Evolutionary conservation across 2,113 vertebrate species (phyloP).

Genomic region (Rhinogobius similis): DNA sequence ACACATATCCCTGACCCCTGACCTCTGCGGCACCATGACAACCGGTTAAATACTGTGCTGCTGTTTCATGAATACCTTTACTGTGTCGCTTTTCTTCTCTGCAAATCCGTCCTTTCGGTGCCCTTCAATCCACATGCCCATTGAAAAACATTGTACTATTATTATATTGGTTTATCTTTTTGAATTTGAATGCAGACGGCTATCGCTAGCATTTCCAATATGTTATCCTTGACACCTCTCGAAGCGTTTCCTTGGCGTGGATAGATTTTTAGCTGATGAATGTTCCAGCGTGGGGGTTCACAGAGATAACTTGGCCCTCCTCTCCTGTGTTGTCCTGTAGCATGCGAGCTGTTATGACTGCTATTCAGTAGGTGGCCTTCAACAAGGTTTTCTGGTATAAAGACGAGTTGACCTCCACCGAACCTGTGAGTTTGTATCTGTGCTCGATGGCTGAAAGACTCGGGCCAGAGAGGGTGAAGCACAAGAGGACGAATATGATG

Average conservation of each 20-base stretch:
- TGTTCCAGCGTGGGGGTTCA: conserved; percentile 44
- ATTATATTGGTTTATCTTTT: conserved; percentile 23
- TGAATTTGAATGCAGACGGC: conserved; percentile 25
- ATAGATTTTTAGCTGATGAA: conserved; percentile 47
- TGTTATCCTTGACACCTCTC: conserved; percentile 54
- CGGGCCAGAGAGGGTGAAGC: neutral
- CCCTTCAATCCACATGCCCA: conserved; percentile 29
- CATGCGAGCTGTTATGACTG: conserved; percentile 41
- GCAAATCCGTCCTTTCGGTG: conserved; percentile 8
- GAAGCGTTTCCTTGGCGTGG: conserved; percentile 45
- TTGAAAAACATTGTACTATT: conserved; percentile 26
- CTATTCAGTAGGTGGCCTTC: conserved; percentile 57
- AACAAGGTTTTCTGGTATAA: conserved; percentile 41
- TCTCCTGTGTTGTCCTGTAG: conserved; percentile 38
- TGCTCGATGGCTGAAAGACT: conserved; percentile 18
- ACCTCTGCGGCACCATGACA: conserved; percentile 34
- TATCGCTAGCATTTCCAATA: conserved; percentile 49
- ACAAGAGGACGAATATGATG: conserved; percentile 23
- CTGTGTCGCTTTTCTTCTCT: conserved; percentile 11
- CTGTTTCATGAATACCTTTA: conserved; percentile 31
- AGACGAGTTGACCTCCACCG: conserved; percentile 47
- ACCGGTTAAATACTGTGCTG: conserved; percentile 25
- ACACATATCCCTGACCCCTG: conserved; percentile 35
- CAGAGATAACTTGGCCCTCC: conserved; percentile 49
- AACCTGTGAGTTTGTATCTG: conserved; percentile 14